A percentile compares a stretch with the other conserved stretches of the same genome.
These are phyloP conservation scores for human (Homo sapiens) DNA, from an alignment of 2,113 vertebrate species.

Conservation along the genomic window DNA sequence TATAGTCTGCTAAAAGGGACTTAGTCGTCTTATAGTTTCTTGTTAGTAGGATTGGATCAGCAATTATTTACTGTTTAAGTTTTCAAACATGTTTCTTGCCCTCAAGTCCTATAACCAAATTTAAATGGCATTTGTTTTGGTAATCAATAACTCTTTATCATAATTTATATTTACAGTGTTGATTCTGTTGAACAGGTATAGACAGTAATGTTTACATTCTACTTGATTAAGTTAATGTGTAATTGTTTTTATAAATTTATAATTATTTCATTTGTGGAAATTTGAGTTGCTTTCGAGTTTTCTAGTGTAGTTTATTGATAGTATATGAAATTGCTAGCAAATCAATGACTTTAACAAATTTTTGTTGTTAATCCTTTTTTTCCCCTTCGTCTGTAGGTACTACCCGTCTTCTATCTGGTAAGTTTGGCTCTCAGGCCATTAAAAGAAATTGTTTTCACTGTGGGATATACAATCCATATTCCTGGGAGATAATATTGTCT, in stretches of 20 bases:
- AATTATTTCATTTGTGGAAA: neutral
- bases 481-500: slow-evolving; percentile 54
- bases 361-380: slow-evolving; percentile 25
- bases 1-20: neutral
- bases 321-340: neutral
- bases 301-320: neutral
- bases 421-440: slow-evolving; percentile 50
- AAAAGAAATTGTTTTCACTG: slow-evolving; percentile 31
- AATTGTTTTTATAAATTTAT: slow-evolving; percentile 4
- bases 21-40: slow-evolving; percentile 1
- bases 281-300: slow-evolving; percentile 30
- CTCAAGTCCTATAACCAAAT: neutral
- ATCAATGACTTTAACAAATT: neutral
- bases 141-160: neutral
- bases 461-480: neutral
- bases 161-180: neutral
- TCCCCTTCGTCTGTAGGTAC: slow-evolving; percentile 44
- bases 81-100: neutral
- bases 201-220: neutral
- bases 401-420: slow-evolving; percentile 9
- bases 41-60: neutral
- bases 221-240: neutral
- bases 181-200: neutral
- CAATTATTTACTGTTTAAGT: neutral
- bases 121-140: neutral